Evolutionary conservation across 2,888 invertebrate genomes (phyloP).

Genomic region (Sarcophaga rosellei): DNA sequence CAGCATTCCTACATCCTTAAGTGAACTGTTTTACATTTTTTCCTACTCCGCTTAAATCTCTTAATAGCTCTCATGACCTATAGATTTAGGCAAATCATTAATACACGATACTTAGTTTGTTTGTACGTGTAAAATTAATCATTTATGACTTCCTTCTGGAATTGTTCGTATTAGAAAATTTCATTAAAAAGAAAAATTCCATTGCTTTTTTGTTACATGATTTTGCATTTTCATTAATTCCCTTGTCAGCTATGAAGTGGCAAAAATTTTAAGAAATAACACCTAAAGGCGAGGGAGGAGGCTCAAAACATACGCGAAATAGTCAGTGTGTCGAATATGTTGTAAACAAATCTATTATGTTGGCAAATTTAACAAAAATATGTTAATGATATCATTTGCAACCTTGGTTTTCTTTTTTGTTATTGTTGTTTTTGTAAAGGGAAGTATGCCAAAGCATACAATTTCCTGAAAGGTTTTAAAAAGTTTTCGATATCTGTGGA

Average conservation of each 20-base stretch:
- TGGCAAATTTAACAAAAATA: slow-evolving; percentile 26
- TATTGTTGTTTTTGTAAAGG: background rate
- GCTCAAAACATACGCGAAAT: background rate
- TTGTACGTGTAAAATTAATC: slow-evolving; percentile 26
- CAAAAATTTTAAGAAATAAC: background rate
- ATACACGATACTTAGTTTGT: slow-evolving; percentile 24
- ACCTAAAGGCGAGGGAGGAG: background rate
- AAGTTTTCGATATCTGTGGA: too few relatives aligned
- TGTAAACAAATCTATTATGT: slow-evolving; percentile 58
- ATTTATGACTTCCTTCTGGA: slow-evolving; percentile 11
- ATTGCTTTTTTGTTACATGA: slow-evolving; percentile 32
- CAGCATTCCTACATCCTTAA: too few relatives aligned
- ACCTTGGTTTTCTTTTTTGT: too few relatives aligned
- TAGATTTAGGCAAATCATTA: slow-evolving; percentile 50
- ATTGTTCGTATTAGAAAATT: slow-evolving; percentile 5
- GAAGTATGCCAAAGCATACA: background rate
- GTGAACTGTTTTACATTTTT: background rate
- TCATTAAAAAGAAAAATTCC: slow-evolving; percentile 31
- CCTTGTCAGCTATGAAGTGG: slow-evolving; percentile 9
- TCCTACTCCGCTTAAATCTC: background rate
- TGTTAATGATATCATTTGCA: slow-evolving; percentile 7
- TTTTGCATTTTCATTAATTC: slow-evolving; percentile 59
- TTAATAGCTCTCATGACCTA: slow-evolving; percentile 22
- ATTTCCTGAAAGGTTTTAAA: too few relatives aligned
- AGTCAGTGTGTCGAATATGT: slow-evolving; percentile 10